phyloP scores from a whole-genome alignment of 2,888 invertebrate genomes.

The Drosophila stalkeri region DNA sequence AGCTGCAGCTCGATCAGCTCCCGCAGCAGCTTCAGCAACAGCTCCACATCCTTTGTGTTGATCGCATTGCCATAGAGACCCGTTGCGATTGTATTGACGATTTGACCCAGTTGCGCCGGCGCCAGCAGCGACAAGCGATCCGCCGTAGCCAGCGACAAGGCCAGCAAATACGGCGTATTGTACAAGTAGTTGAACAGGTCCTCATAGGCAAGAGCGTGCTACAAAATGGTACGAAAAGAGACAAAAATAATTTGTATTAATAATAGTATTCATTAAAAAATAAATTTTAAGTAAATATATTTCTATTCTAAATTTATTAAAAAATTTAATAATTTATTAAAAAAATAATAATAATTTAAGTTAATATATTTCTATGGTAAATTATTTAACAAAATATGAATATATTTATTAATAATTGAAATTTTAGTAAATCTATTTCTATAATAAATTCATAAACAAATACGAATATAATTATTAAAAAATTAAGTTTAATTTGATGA shows the following conservation, averaged over 20 bases:
- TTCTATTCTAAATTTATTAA: too few relatives aligned
- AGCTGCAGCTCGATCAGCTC: constrained; percentile 91
- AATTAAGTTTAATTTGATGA: too few relatives aligned
- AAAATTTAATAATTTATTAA: too few relatives aligned
- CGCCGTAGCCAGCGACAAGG: constrained; percentile 89
- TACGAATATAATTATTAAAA: too few relatives aligned
- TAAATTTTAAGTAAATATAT: not conserved
- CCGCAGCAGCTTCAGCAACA: constrained; percentile 88
- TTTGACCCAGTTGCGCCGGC: constrained; percentile 80
- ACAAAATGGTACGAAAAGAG: constrained; percentile 20
- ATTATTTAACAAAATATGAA: too few relatives aligned
- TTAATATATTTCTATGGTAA: too few relatives aligned
- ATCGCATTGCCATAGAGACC: constrained; percentile 91
- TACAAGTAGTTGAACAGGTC: constrained; percentile 89
- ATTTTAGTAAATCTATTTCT: too few relatives aligned
- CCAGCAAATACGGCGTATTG: constrained; percentile 89
- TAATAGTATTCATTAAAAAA: not conserved
- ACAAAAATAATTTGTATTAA: not conserved
- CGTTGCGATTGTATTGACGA: constrained; percentile 86
- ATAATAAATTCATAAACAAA: too few relatives aligned
- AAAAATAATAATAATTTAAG: too few relatives aligned
- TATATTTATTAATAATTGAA: too few relatives aligned
- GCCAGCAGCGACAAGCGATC: constrained; percentile 86
- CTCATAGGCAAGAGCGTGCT: constrained; percentile 88
- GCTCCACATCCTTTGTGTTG: constrained; percentile 90